A percentile compares a stretch with the other conserved stretches of the same genome.
Evolutionary conservation across 2,113 vertebrate species (phyloP).

Genomic region (Mormyrus lacerda): DNA sequence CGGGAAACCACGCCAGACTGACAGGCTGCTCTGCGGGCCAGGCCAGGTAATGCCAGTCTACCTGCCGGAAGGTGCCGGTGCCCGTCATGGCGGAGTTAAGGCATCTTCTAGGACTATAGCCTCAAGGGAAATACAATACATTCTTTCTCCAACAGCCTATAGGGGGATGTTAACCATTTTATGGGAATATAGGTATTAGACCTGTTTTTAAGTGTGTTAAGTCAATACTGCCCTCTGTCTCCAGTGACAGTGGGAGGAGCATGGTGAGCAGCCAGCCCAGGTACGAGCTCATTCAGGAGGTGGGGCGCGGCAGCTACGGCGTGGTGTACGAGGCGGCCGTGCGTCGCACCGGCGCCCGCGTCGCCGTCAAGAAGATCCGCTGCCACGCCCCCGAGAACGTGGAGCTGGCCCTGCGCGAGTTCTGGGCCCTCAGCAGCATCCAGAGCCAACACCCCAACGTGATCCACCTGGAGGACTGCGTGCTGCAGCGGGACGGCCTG

Average conservation of each 20-base stretch:
- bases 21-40: neutral
- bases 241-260: slow-evolving; percentile 50
- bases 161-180: neutral
- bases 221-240: neutral
- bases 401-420: slow-evolving; percentile 90
- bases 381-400: slow-evolving; percentile 96
- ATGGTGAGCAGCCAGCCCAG: slow-evolving; percentile 99
- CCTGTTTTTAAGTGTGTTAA: neutral
- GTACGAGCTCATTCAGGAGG: slow-evolving; percentile 98
- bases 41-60: neutral
- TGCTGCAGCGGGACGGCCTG: slow-evolving; percentile 88
- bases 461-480: slow-evolving; percentile 95
- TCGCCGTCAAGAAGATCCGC: slow-evolving; percentile 95
- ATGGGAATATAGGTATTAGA: neutral
- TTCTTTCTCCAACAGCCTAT: neutral
- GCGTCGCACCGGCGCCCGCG: slow-evolving; percentile 77
- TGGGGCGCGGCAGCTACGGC: slow-evolving; percentile 95
- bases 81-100: neutral
- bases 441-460: slow-evolving; percentile 96
- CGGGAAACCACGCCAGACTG: neutral
- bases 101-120: neutral
- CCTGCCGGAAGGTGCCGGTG: neutral
- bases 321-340: slow-evolving; percentile 96
- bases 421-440: slow-evolving; percentile 98
- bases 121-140: neutral